These are phyloP conservation scores for Scelioninae gen. 1 DNA, from an alignment of 2,888 invertebrate genomes.

Conservation along the genomic window DNA sequence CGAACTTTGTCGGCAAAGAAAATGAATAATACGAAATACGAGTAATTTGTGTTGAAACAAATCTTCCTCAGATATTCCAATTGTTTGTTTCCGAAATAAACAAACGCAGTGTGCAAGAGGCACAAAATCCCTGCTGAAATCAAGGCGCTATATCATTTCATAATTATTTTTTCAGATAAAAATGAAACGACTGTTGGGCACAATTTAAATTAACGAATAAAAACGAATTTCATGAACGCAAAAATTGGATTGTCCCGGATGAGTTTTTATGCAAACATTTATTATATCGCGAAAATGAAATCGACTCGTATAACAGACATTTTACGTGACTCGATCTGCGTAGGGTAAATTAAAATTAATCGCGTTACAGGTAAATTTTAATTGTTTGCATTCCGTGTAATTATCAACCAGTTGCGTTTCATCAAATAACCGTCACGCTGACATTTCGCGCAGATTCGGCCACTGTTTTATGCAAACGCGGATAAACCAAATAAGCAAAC, in stretches of 20 bases:
- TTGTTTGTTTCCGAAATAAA: too few species aligned
- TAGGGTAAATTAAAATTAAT: constrained; percentile 32
- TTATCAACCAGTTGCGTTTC: constrained; percentile 38
- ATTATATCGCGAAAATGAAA: constrained; percentile 14
- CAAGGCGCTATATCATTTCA: too few species aligned
- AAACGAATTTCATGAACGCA: neutral
- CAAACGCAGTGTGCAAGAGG: too few species aligned
- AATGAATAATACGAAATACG: too few species aligned
- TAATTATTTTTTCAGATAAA: too few species aligned
- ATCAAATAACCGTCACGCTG: neutral
- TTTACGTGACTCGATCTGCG: constrained; percentile 20
- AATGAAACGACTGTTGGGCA: neutral
- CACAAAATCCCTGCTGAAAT: too few species aligned
- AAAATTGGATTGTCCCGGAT: constrained; percentile 19
- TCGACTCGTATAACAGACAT: constrained; percentile 14
- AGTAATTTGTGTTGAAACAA: too few species aligned
- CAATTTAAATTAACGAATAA: neutral
- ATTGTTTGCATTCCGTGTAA: constrained; percentile 28
- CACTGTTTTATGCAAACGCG: constrained; percentile 14
- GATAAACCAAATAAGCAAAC: constrained; percentile 3
- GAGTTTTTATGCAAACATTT: constrained; percentile 14
- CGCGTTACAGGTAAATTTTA: constrained; percentile 21
- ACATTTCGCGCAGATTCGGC: constrained; percentile 1
- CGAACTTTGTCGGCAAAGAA: too few species aligned
- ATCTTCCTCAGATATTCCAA: too few species aligned